Evolutionary conservation across 2,797 vertebrate genomes (phyloP).

Genomic region (Saxicola maurus): DNA sequence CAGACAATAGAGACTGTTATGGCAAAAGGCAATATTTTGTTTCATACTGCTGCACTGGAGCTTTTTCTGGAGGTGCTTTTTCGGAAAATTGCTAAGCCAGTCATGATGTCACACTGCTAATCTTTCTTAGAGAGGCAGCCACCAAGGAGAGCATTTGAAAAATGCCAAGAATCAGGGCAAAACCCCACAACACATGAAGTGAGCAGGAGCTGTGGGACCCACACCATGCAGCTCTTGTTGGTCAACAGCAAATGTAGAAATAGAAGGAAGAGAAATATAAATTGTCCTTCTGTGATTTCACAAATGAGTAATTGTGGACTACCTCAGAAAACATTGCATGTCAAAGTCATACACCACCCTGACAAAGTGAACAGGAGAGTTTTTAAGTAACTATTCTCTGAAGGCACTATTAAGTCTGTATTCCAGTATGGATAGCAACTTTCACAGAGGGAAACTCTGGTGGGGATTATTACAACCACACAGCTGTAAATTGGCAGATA

Average conservation of each 20-base stretch:
- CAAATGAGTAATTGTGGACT: background rate
- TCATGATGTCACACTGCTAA: background rate
- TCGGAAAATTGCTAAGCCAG: background rate
- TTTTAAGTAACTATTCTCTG: background rate
- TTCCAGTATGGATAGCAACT: background rate
- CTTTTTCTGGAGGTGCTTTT: background rate
- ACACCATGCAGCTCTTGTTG: background rate
- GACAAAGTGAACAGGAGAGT: background rate
- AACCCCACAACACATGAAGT: background rate
- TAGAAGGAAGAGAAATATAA: background rate
- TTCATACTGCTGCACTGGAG: background rate
- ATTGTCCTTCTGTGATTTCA: background rate
- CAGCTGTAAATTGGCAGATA: background rate
- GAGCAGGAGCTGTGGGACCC: background rate
- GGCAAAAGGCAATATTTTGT: background rate
- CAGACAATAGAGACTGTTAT: background rate
- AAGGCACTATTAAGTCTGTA: background rate
- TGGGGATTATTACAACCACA: background rate
- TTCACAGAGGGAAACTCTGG: background rate
- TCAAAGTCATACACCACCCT: background rate
- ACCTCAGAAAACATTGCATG: too few relatives aligned
- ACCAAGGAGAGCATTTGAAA: background rate
- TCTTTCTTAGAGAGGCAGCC: background rate
- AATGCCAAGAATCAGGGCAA: background rate
- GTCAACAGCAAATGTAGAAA: background rate